A percentile compares a stretch with the other conserved stretches of the same genome.
Conservation (phyloP, 1,140 invertebrate species). For the Vollenhovia emeryi region DNA sequence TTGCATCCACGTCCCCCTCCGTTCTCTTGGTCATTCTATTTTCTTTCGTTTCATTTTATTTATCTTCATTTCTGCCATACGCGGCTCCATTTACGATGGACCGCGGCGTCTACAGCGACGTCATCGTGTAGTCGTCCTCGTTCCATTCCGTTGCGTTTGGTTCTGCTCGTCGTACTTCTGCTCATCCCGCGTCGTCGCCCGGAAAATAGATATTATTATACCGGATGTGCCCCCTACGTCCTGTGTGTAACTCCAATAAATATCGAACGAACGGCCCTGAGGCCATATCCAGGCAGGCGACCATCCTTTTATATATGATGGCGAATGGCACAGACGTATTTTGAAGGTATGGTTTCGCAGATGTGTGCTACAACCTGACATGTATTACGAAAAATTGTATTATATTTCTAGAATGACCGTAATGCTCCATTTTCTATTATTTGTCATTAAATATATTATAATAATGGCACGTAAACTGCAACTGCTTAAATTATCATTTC, state of each 20-base stretch:
- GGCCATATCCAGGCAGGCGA: conserved; percentile 35
- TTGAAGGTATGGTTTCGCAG: neutral
- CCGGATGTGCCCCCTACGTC: conserved; percentile 66
- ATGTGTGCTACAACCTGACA: neutral
- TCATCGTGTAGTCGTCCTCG: conserved; percentile 61
- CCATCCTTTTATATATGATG: conserved; percentile 70
- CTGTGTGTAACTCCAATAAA: conserved; percentile 76
- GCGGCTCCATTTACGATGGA: conserved; percentile 62
- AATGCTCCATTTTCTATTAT: neutral
- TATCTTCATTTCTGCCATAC: conserved; percentile 62
- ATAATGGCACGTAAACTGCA: neutral
- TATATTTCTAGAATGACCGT: neutral
- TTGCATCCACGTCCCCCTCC: conserved; percentile 50
- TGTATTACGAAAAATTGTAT: neutral
- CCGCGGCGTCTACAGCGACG: conserved; percentile 38
- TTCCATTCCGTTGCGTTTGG: conserved; percentile 68
- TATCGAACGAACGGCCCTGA: conserved; percentile 70
- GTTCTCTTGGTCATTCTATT: conserved; percentile 71
- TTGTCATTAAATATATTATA: neutral
- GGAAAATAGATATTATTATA: conserved; percentile 82
- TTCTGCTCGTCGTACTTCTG: conserved; percentile 64
- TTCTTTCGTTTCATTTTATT: conserved; percentile 79
- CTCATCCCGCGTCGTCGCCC: conserved; percentile 75
- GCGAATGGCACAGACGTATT: conserved; percentile 16
- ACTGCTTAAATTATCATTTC: neutral